Evolutionary conservation across 2,797 vertebrate genomes (phyloP).

Genomic region (Semotilus atromaculatus): DNA sequence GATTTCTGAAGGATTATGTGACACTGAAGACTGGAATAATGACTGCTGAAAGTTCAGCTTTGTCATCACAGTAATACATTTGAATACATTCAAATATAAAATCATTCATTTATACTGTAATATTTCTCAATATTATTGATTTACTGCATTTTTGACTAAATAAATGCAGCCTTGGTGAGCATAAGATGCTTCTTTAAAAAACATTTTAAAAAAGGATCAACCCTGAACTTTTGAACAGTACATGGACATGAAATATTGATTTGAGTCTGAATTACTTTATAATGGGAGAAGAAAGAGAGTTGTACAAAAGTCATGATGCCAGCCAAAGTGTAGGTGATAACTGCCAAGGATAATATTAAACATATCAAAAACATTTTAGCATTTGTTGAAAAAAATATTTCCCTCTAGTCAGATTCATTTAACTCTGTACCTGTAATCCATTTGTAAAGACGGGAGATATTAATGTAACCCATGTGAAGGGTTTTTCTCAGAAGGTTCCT

Average conservation of each 20-base stretch:
- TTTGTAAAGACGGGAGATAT: neutral
- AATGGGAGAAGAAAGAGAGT: neutral
- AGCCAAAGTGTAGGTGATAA: neutral
- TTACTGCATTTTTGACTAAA: neutral
- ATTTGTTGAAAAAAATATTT: neutral
- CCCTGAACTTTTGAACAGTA: neutral
- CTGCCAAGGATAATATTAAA: neutral
- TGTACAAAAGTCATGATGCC: neutral
- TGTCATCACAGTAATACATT: neutral
- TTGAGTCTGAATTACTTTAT: neutral
- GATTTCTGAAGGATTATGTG: neutral
- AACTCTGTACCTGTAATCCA: neutral
- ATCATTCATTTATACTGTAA: neutral
- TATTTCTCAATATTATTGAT: neutral
- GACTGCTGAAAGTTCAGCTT: neutral
- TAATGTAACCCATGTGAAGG: neutral
- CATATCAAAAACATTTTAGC: neutral
- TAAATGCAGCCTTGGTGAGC: neutral
- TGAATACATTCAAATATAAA: neutral
- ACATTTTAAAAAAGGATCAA: neutral
- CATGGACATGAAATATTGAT: neutral
- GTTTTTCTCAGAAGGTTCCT: neutral
- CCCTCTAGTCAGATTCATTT: neutral
- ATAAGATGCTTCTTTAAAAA: neutral
- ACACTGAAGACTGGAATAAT: neutral